Conservation (phyloP, 2,113 vertebrate genomes). For the Onychostoma macrolepis region DNA sequence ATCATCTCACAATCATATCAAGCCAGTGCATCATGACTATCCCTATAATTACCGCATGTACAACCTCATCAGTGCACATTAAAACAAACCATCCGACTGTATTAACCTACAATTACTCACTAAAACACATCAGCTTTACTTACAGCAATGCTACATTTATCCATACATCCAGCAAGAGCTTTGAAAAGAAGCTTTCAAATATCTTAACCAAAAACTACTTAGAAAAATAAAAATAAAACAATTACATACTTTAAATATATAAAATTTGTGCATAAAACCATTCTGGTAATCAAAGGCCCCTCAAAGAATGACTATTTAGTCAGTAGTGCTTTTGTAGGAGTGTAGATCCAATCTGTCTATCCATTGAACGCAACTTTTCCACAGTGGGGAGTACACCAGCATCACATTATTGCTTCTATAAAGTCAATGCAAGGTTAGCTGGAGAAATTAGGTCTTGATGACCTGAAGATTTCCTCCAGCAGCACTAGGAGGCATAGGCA, state of each 20-base stretch:
- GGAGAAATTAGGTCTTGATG: slow-evolving; percentile 61
- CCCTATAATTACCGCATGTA: background rate
- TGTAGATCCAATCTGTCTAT: slow-evolving; percentile 12
- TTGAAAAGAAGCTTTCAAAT: background rate
- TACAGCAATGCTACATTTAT: background rate
- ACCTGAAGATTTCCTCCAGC: slow-evolving; percentile 77
- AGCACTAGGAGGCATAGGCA: slow-evolving; percentile 68
- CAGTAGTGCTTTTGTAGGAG: slow-evolving; percentile 29
- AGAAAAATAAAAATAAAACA: background rate
- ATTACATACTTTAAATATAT: background rate
- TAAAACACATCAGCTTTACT: slow-evolving; percentile 19
- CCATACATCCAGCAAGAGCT: background rate
- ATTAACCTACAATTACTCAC: background rate
- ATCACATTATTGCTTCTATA: slow-evolving; percentile 26
- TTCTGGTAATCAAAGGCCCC: slow-evolving; percentile 4
- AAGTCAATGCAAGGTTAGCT: background rate
- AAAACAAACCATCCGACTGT: background rate
- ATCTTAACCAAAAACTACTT: background rate
- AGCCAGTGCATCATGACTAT: background rate
- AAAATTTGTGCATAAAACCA: slow-evolving; percentile 13
- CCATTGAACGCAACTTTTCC: background rate
- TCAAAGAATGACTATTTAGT: background rate
- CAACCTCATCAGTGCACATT: background rate
- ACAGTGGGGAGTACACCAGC: background rate
- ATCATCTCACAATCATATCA: background rate